Conservation (phyloP, 2,888 invertebrate genomes). For the Xestoiulus laeticollis region DNA sequence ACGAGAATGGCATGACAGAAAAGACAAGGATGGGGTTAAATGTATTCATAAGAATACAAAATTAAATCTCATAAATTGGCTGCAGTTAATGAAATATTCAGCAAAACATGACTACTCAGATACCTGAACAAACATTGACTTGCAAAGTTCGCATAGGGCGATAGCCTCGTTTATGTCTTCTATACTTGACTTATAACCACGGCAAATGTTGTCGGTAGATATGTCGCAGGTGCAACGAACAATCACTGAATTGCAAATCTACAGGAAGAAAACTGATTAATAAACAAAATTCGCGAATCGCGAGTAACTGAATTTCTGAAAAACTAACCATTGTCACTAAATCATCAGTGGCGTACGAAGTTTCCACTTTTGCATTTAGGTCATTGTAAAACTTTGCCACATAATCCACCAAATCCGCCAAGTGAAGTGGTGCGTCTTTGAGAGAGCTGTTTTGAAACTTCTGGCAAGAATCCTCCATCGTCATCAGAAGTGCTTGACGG, state of each 20-base stretch:
- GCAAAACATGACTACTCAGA: no score
- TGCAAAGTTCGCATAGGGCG: not conserved
- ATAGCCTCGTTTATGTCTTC: not conserved
- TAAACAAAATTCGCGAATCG: no score
- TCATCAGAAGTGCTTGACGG: not conserved
- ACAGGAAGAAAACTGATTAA: not conserved
- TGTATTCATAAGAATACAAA: no score
- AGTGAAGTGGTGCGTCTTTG: not conserved
- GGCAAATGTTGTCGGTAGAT: not conserved
- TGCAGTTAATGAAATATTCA: no score
- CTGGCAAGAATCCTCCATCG: not conserved
- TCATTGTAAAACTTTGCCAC: not conserved
- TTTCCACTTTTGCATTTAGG: not conserved
- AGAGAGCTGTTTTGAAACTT: not conserved
- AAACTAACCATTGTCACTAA: not conserved
- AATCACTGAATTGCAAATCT: slow-evolving; percentile 16
- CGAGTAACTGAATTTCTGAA: not conserved
- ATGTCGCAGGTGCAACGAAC: not conserved
- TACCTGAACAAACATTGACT: not conserved
- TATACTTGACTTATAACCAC: not conserved
- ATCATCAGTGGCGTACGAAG: not conserved
- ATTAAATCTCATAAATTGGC: no score
- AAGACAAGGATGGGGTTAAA: no score
- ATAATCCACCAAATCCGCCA: not conserved
- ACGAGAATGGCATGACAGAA: no score